A percentile compares a stretch with the other conserved stretches of the same genome.
Conservation (phyloP, 2,888 invertebrate genomes). For the Gortyna flavago region DNA sequence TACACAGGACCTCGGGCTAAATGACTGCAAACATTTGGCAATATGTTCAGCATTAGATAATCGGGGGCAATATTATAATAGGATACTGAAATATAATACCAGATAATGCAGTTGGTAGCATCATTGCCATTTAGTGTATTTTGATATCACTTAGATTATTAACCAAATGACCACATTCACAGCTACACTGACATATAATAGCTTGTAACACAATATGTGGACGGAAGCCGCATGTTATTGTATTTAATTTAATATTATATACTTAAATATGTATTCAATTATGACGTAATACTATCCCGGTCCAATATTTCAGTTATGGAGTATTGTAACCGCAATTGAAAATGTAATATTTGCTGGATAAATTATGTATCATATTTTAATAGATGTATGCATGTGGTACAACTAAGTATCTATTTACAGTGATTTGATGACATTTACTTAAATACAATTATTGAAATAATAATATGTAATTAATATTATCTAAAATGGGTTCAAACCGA, state of each 20-base stretch:
- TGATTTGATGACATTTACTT: too few species aligned
- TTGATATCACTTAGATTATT: conserved; percentile 40
- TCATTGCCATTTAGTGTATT: conserved; percentile 28
- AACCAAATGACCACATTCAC: conserved; percentile 37
- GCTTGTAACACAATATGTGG: conserved; percentile 40
- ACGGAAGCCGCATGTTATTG: conserved; percentile 38
- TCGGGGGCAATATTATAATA: not conserved
- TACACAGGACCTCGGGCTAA: not conserved
- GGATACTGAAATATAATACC: conserved; percentile 20
- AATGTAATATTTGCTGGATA: conserved; percentile 17
- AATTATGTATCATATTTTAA: conserved; percentile 16
- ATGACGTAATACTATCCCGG: conserved; percentile 18
- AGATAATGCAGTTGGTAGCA: conserved; percentile 20
- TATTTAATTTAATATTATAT: conserved; percentile 30
- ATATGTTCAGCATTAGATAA: conserved; percentile 14
- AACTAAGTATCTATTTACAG: too few species aligned
- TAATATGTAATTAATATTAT: not conserved
- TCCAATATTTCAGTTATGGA: conserved; percentile 30
- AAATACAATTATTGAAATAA: not conserved
- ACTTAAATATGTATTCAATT: conserved; percentile 35
- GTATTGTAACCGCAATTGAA: conserved; percentile 37
- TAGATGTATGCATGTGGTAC: not conserved
- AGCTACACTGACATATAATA: conserved; percentile 15
- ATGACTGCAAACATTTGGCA: conserved; percentile 20
- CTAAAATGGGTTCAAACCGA: not conserved